Conservation (phyloP, 2,113 vertebrate species). For the Corvus moneduloides region DNA sequence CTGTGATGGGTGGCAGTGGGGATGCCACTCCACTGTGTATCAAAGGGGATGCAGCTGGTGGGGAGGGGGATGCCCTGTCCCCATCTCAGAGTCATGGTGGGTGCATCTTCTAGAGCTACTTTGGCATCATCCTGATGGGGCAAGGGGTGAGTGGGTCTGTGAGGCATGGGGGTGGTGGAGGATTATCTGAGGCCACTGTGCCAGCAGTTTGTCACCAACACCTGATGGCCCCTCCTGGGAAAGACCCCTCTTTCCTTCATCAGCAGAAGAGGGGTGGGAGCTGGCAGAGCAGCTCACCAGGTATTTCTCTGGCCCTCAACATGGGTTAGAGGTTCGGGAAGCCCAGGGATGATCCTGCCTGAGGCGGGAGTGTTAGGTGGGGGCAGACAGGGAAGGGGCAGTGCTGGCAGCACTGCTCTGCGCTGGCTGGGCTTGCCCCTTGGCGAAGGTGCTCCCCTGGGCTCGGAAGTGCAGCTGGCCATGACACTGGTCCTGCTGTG, state of each 20-base stretch:
- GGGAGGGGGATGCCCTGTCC: not conserved
- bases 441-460: not conserved
- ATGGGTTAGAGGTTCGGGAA: not conserved
- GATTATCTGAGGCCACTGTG: not conserved
- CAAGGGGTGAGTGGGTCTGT: not conserved
- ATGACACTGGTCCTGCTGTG: fast-evolving
- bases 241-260: not conserved
- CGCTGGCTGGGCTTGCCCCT: not conserved
- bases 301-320: not conserved
- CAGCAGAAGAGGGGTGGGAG: not conserved
- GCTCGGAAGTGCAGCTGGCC: not conserved
- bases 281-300: not conserved
- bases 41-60: not conserved
- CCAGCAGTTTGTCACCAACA: not conserved
- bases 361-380: not conserved
- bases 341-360: not conserved
- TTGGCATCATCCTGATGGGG: not conserved
- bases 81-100: fast-evolving
- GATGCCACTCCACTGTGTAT: not conserved
- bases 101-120: not conserved
- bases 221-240: not conserved
- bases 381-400: not conserved
- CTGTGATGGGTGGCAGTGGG: not conserved
- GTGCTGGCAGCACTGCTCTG: not conserved
- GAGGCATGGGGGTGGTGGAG: not conserved